These are phyloP conservation scores for Peribatodes rhomboidaria DNA, from an alignment of 2,888 invertebrate species.

Conservation along the genomic window DNA sequence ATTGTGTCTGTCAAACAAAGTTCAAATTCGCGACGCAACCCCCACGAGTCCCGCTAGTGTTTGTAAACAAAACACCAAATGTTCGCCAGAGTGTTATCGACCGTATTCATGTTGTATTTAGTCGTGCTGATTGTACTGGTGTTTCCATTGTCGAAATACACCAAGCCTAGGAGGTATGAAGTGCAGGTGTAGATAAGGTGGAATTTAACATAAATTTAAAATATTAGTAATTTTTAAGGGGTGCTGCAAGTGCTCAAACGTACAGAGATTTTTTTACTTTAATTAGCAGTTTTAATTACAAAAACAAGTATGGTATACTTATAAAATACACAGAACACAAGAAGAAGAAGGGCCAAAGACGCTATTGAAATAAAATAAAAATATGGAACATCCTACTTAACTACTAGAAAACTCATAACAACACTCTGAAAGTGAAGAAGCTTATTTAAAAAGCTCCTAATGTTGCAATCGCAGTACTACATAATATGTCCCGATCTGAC, in stretches of 20 bases:
- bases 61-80: conserved; percentile 49
- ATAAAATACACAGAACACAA: background rate
- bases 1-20: conserved; percentile 45
- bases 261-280: too few species aligned
- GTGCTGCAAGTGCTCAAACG: too few species aligned
- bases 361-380: background rate
- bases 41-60: conserved; percentile 1
- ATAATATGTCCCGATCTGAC: too few species aligned
- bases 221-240: too few species aligned
- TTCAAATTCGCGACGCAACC: conserved; percentile 2
- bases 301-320: too few species aligned
- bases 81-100: conserved; percentile 67
- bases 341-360: background rate
- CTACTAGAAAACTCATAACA: too few species aligned
- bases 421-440: too few species aligned
- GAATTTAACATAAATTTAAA: background rate
- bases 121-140: conserved; percentile 72
- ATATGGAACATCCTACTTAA: too few species aligned
- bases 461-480: too few species aligned
- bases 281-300: too few species aligned
- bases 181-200: conserved; percentile 7
- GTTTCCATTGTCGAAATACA: conserved; percentile 78
- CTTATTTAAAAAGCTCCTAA: too few species aligned
- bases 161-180: conserved; percentile 47
- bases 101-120: conserved; percentile 74